Percentiles rank a stretch among this genome's conserved stretches.
Evolutionary conservation across 1,140 invertebrate species (phyloP).

Genomic region (Anoplolepis gracilipes): DNA sequence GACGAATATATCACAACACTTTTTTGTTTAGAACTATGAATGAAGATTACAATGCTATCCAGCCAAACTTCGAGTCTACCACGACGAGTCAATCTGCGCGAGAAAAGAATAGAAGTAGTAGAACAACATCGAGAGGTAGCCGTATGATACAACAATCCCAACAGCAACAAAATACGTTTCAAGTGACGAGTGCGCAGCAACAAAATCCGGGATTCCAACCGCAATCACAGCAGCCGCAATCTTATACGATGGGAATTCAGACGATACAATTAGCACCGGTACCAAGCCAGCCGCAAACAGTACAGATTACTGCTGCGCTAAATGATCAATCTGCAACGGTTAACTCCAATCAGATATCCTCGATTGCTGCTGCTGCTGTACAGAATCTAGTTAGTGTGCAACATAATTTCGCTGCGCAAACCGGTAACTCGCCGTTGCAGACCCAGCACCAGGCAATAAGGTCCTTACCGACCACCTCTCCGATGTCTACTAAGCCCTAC

Average conservation of each 20-base stretch:
- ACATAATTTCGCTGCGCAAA: conserved; percentile 70
- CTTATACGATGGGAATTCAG: conserved; percentile 80
- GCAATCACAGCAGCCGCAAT: conserved; percentile 64
- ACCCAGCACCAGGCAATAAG: conserved; percentile 75
- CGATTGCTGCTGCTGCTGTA: conserved; percentile 65
- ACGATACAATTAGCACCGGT: conserved; percentile 72
- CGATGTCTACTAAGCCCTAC: conserved; percentile 77
- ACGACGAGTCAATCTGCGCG: conserved; percentile 66
- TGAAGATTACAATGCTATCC: conserved; percentile 75
- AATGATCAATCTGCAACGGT: conserved; percentile 69
- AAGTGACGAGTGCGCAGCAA: conserved; percentile 59
- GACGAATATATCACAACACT: not conserved
- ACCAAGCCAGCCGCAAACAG: conserved; percentile 64
- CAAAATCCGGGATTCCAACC: conserved; percentile 74
- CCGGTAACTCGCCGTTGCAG: conserved; percentile 61
- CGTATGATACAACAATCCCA: conserved; percentile 78
- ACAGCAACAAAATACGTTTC: conserved; percentile 73
- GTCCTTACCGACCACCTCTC: conserved; percentile 68
- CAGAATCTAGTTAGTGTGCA: conserved; percentile 75
- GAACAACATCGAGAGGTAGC: conserved; percentile 74
- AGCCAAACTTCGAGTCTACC: conserved; percentile 74
- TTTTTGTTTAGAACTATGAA: conserved; percentile 69
- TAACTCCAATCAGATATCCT: conserved; percentile 70
- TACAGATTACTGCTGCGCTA: conserved; percentile 72
- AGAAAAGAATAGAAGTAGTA: conserved; percentile 78